Evolutionary conservation across 2,797 vertebrate genomes (phyloP), one percentile per base, ranked within the genome.

Genomic region (Prionace glauca): DNA sequence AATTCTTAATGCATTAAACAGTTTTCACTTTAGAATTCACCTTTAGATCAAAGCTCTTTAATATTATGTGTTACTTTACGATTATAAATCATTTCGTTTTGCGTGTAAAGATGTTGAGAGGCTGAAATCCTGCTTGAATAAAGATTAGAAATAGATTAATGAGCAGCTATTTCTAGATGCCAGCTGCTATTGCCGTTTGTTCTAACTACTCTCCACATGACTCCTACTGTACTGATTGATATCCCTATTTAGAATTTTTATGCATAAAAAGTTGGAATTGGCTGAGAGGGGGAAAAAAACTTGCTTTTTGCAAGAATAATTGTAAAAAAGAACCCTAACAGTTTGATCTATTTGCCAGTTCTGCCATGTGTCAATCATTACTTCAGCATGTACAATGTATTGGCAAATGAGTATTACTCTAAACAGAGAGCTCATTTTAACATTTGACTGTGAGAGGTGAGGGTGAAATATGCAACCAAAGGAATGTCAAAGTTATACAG

Each of bases 61-160:
- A 65, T 65, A 20, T 65, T 65, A 29, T 3, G 32, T 4, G 41
- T 84, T 45, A 77, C 32, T 77, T 77, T 77, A 45, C 22, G 81
- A 84, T 45, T 84, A 84, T 45, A 84, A 84, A 84, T 84, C 81
- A 84, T 56, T 90, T 90, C 10, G 16, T 90, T 29, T 62, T 91
- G 32, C 88, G 18, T 36, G 29, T 91, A 56, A 91, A 90, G 65
- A 91, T 65, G 41, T 24, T 2, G 88, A 91, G 88, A n/a, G 62
- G 56, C 60, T 62, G 88, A 91, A 91, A 91, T 32, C 56, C 29
- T 91, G 60, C 11, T 32, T 91, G 88, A 91, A 62, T n/a, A 91
- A 60, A 91, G 62, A 90, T 90, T 62, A 62, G 50, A 32, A 90
- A 90, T 90, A 90, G 87, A 91, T 91, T 91, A 91, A 91, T 91